Conservation (phyloP, 2,113 vertebrate species). For the Colossoma macropomum region DNA sequence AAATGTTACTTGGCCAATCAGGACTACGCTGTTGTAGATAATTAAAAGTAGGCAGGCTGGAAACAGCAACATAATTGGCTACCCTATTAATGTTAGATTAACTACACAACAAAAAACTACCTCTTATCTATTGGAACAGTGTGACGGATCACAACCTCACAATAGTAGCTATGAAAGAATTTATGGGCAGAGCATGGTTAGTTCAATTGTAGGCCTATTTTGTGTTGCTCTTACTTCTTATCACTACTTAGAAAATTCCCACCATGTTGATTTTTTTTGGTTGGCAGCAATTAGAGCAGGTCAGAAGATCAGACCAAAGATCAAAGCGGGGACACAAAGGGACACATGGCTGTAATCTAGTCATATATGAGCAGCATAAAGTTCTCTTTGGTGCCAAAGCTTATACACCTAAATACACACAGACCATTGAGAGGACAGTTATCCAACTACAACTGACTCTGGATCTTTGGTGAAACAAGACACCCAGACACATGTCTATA, state of each 20-base stretch:
- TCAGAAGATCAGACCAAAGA: slow-evolving; percentile 28
- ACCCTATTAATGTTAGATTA: no score
- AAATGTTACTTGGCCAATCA: no score
- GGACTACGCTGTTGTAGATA: no score
- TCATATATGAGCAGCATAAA: slow-evolving; percentile 68
- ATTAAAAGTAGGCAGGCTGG: no score
- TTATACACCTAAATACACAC: slow-evolving; percentile 77
- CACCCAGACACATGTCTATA: neutral
- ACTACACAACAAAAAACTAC: no score
- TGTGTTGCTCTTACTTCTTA: neutral
- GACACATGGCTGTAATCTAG: slow-evolving; percentile 70
- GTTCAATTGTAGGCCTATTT: neutral
- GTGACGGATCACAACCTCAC: no score
- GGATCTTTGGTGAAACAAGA: slow-evolving; percentile 49
- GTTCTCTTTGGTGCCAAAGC: slow-evolving; percentile 53
- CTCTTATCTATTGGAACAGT: no score
- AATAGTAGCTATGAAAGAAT: neutral
- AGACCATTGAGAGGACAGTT: slow-evolving; percentile 68
- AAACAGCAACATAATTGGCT: no score
- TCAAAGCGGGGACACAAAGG: slow-evolving; percentile 51
- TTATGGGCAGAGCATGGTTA: neutral
- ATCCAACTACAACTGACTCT: slow-evolving; percentile 60
- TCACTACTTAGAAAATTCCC: neutral
- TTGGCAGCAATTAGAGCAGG: slow-evolving; percentile 33
- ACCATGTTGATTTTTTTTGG: slow-evolving; percentile 1